Conservation (phyloP, 2,113 vertebrate genomes). For the Zingel zingel region DNA sequence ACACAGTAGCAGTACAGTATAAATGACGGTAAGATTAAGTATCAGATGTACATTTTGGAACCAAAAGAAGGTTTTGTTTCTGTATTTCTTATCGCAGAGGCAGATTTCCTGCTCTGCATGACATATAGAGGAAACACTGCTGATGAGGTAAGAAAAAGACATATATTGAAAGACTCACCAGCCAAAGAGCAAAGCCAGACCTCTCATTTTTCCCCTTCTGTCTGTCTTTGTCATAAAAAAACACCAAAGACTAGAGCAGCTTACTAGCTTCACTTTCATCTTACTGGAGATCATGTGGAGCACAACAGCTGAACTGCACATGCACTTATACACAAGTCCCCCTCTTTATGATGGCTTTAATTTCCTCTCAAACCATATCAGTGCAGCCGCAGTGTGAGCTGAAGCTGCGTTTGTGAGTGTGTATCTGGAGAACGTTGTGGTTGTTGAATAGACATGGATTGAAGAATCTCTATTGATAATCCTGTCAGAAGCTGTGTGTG, state of each 20-base stretch:
- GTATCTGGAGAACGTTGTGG: constrained; percentile 36
- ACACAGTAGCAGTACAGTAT: not conserved
- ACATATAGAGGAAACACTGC: not conserved
- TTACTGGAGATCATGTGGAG: not conserved
- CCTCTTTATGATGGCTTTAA: constrained; percentile 25
- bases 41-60: not conserved
- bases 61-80: not conserved
- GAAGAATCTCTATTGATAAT: constrained; percentile 46
- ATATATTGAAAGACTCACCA: constrained; percentile 1
- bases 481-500: constrained; percentile 3
- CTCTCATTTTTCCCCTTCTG: not conserved
- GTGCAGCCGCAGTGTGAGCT: constrained; percentile 15
- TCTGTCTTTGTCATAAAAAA: constrained; percentile 36
- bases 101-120: not conserved
- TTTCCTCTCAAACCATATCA: constrained; percentile 40
- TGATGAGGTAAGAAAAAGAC: not conserved
- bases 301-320: constrained; percentile 44
- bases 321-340: constrained; percentile 12
- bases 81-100: constrained; percentile 3
- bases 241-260: constrained; percentile 12
- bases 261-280: constrained; percentile 31
- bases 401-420: constrained; percentile 2
- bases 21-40: not conserved
- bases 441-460: constrained; percentile 27
- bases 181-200: not conserved